phyloP scores from a whole-genome alignment of 1,140 invertebrate species.

The Agraylea sexmaculata region DNA sequence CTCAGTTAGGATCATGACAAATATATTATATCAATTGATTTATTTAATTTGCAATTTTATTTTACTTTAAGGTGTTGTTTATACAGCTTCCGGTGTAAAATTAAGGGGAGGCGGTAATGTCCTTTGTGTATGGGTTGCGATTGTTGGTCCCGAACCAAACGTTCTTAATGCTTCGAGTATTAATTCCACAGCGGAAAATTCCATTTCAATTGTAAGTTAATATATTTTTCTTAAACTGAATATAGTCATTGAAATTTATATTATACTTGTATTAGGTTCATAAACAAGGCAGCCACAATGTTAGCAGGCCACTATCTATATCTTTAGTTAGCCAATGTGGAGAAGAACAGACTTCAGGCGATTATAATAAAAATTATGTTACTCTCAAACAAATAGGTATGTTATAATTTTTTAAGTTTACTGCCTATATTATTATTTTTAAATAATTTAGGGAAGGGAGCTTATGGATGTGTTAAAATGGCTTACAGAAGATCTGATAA shows the following conservation, averaged over 20 bases:
- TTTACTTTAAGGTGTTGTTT: slow-evolving; percentile 28
- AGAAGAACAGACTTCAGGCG: slow-evolving; percentile 40
- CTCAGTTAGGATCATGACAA: slow-evolving; percentile 30
- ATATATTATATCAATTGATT: too few species aligned
- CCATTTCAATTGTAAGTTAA: slow-evolving; percentile 27
- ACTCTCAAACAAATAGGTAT: slow-evolving; percentile 56
- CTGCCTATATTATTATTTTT: background rate
- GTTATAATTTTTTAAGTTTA: slow-evolving; percentile 1
- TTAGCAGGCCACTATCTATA: slow-evolving; percentile 41
- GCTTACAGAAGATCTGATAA: slow-evolving; percentile 48
- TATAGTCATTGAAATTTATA: too few species aligned
- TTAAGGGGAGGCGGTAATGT: slow-evolving; percentile 27
- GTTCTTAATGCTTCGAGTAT: slow-evolving; percentile 30
- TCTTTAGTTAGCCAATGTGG: slow-evolving; percentile 41
- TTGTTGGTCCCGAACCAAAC: slow-evolving; percentile 25
- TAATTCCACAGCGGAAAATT: slow-evolving; percentile 35
- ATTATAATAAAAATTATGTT: slow-evolving; percentile 53
- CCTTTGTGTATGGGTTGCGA: slow-evolving; percentile 37
- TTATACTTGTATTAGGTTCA: too few species aligned
- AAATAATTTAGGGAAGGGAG: slow-evolving; percentile 44
- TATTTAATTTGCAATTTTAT: too few species aligned
- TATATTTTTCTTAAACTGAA: too few species aligned
- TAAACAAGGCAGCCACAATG: slow-evolving; percentile 25
- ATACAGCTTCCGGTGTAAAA: slow-evolving; percentile 38
- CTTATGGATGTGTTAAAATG: slow-evolving; percentile 64